These are phyloP conservation scores for Lordiphosa fenestrarum DNA, from an alignment of 2,888 invertebrate species.

Conservation along the genomic window DNA sequence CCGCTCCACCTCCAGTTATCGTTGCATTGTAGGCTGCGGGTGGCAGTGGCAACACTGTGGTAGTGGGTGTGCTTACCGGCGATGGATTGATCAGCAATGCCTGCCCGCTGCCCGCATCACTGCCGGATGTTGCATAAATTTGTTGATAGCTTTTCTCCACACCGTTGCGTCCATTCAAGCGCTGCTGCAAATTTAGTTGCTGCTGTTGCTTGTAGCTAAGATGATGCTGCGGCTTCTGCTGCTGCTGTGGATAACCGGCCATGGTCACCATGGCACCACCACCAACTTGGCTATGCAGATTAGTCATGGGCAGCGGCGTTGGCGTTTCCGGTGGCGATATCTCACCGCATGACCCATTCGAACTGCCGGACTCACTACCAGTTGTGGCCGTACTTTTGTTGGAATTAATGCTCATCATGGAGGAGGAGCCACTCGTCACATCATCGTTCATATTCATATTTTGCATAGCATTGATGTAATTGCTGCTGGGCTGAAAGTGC, in stretches of 20 bases:
- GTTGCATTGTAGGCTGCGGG: conserved; percentile 50
- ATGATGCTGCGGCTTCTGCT: conserved; percentile 69
- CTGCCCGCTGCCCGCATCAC: conserved; percentile 51
- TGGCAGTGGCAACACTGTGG: conserved; percentile 57
- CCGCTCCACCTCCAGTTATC: conserved; percentile 6
- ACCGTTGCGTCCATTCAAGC: conserved; percentile 77
- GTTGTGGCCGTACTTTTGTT: conserved; percentile 72
- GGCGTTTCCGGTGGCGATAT: conserved; percentile 80
- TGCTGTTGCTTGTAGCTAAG: conserved; percentile 77
- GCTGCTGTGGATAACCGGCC: conserved; percentile 51
- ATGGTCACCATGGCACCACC: conserved; percentile 50
- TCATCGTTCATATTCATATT: conserved; percentile 70
- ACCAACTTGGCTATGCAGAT: conserved; percentile 43
- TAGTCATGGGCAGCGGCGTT: conserved; percentile 58
- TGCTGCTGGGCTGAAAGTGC: conserved; percentile 74
- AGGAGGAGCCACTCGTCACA: conserved; percentile 33
- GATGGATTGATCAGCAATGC: conserved; percentile 77
- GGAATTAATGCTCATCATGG: conserved; percentile 65
- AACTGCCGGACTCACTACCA: conserved; percentile 80
- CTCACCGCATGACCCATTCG: conserved; percentile 80
- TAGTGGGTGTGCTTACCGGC: conserved; percentile 66
- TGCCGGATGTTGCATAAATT: conserved; percentile 63
- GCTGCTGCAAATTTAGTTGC: conserved; percentile 71
- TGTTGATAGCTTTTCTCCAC: conserved; percentile 61
- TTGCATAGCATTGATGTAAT: conserved; percentile 70